Conservation (phyloP, 2,888 invertebrate species). For the Elmis aenea region DNA sequence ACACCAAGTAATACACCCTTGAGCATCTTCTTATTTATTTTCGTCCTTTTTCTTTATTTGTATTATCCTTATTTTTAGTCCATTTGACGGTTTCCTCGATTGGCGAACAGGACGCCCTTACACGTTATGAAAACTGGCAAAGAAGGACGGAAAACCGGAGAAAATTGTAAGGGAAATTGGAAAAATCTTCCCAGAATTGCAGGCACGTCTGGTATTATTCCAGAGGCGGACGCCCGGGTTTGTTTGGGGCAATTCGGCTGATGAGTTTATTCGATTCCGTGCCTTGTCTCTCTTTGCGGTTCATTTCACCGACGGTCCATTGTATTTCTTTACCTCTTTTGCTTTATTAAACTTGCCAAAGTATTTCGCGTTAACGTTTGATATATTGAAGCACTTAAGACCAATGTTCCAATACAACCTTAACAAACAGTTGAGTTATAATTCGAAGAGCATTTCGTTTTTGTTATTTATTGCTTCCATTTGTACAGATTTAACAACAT, state of each 20-base stretch:
- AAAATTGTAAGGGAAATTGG: conserved; percentile 40
- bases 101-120: conserved; percentile 21
- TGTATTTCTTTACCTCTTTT: conserved; percentile 14
- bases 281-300: conserved; percentile 23
- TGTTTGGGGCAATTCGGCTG: conserved; percentile 29
- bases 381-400: too few species aligned
- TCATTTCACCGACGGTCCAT: conserved; percentile 24
- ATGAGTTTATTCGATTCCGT: conserved; percentile 38
- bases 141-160: conserved; percentile 26
- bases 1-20: conserved; percentile 18
- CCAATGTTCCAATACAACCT: too few species aligned
- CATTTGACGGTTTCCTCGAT: conserved; percentile 30
- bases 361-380: conserved; percentile 11
- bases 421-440: too few species aligned
- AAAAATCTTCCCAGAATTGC: conserved; percentile 39
- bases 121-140: conserved; percentile 22
- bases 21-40: conserved; percentile 22
- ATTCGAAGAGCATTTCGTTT: too few species aligned
- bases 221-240: conserved; percentile 31
- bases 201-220: conserved; percentile 34
- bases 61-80: conserved; percentile 28
- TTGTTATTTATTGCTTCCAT: too few species aligned
- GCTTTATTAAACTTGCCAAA: conserved; percentile 10
- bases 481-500: too few species aligned
- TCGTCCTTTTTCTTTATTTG: conserved; percentile 22